Evolutionary conservation across 2,797 vertebrate species (phyloP).

Genomic region (Sparus aurata): DNA sequence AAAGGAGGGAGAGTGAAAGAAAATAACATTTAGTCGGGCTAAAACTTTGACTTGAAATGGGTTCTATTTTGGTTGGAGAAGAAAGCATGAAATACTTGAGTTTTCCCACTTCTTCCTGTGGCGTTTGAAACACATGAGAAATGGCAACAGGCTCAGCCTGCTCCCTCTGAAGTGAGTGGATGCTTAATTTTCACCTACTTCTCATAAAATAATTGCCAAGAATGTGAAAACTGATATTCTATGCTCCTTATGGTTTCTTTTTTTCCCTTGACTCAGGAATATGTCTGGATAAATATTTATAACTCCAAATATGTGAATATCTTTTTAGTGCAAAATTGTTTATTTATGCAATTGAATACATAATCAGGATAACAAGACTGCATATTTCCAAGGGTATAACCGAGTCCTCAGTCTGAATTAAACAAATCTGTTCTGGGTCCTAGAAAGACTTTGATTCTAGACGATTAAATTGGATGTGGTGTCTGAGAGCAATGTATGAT

Average conservation of each 20-base stretch:
- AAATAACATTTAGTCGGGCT: conserved; percentile 61
- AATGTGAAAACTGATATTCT: conserved; percentile 86
- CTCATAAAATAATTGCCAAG: conserved; percentile 86
- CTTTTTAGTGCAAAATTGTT: conserved; percentile 86
- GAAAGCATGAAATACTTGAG: conserved; percentile 68
- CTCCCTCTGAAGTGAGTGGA: conserved; percentile 78
- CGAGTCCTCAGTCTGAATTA: conserved; percentile 79
- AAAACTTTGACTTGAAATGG: conserved; percentile 62
- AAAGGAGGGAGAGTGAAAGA: conserved; percentile 58
- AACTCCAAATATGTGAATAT: conserved; percentile 85
- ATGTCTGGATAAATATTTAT: conserved; percentile 88
- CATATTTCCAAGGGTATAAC: conserved; percentile 82
- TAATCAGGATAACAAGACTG: conserved; percentile 86
- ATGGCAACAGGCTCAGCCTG: conserved; percentile 75
- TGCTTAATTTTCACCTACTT: conserved; percentile 86
- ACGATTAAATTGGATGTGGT: conserved; percentile 81
- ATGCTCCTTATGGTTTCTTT: conserved; percentile 79
- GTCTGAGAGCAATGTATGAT: conserved; percentile 83
- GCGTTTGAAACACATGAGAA: conserved; percentile 80
- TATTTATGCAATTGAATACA: conserved; percentile 88
- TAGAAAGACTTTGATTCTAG: conserved; percentile 83
- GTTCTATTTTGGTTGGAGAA: conserved; percentile 81
- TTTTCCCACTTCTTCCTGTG: conserved; percentile 72
- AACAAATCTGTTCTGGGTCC: conserved; percentile 83
- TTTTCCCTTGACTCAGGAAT: conserved; percentile 79